Evolutionary conservation across 1,140 invertebrate species (phyloP).

Genomic region (Melitaea cinxia): DNA sequence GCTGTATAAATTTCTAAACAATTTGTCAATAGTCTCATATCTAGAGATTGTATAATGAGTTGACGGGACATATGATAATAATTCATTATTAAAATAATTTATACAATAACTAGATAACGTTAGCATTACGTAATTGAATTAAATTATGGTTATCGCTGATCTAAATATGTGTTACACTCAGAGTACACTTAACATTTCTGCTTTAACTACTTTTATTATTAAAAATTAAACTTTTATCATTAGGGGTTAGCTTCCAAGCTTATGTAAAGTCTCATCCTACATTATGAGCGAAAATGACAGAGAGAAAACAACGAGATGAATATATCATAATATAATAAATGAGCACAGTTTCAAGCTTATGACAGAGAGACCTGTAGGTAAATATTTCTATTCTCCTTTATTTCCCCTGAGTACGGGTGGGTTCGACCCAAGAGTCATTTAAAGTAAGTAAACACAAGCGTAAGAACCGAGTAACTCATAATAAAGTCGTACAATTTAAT

Average conservation of each 20-base stretch:
- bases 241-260: neutral
- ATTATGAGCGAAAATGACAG: constrained; percentile 1
- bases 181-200: too few relatives aligned
- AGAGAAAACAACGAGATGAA: neutral
- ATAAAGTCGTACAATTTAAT: constrained; percentile 40
- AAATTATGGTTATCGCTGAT: too few relatives aligned
- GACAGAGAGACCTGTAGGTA: constrained; percentile 37
- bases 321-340: constrained; percentile 25
- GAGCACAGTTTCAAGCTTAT: constrained; percentile 34
- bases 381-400: constrained; percentile 42
- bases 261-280: neutral
- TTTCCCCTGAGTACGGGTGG: constrained; percentile 40
- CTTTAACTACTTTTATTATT: neutral
- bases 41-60: too few relatives aligned
- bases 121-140: too few relatives aligned
- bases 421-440: constrained; percentile 43
- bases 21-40: too few relatives aligned
- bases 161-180: too few relatives aligned
- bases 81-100: too few relatives aligned
- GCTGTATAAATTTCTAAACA: too few relatives aligned
- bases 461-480: constrained; percentile 37
- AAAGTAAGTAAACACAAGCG: constrained; percentile 38
- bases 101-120: too few relatives aligned
- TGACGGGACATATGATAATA: too few relatives aligned
- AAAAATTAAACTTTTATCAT: neutral